Evolutionary conservation across 2,797 vertebrate genomes (phyloP).

Genomic region (Sebastes iracundus): DNA sequence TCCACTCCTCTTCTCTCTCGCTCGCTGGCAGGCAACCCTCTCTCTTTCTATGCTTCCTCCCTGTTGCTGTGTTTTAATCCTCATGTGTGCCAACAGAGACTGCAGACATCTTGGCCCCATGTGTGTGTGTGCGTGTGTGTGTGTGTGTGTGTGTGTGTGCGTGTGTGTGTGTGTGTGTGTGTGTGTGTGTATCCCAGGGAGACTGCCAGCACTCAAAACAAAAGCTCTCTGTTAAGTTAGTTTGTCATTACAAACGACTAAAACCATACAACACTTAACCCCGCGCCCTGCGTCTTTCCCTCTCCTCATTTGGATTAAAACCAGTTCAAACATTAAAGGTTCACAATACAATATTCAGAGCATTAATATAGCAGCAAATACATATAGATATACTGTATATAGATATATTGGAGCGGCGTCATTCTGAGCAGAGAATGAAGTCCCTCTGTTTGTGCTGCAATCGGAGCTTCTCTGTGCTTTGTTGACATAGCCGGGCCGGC

Average conservation of each 20-base stretch:
- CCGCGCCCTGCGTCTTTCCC: background rate
- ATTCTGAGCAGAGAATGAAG: no score
- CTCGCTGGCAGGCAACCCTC: conserved; percentile 45
- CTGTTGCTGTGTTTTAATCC: conserved; percentile 60
- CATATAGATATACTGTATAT: no score
- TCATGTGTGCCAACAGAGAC: conserved; percentile 53
- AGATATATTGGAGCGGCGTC: no score
- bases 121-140: conserved; percentile 5
- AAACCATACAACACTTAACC: conserved; percentile 64
- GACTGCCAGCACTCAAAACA: conserved; percentile 56
- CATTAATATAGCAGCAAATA: no score
- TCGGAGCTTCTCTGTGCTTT: no score
- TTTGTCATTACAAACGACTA: conserved; percentile 56
- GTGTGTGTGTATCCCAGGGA: conserved; percentile 35
- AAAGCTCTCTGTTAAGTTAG: conserved; percentile 60
- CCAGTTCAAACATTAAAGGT: conserved; percentile 5
- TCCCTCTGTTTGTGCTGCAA: no score
- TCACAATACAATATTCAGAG: background rate
- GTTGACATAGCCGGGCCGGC: no score
- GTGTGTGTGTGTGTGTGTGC: conserved; percentile 1
- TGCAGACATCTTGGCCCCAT: conserved; percentile 64
- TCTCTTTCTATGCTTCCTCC: conserved; percentile 31
- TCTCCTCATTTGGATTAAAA: conserved; percentile 17
- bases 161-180: conserved; percentile 26
- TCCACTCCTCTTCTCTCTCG: background rate